Base-by-base conservation (phyloP, 2,797 vertebrate genomes). In the Enteromius viviparus region DNA sequence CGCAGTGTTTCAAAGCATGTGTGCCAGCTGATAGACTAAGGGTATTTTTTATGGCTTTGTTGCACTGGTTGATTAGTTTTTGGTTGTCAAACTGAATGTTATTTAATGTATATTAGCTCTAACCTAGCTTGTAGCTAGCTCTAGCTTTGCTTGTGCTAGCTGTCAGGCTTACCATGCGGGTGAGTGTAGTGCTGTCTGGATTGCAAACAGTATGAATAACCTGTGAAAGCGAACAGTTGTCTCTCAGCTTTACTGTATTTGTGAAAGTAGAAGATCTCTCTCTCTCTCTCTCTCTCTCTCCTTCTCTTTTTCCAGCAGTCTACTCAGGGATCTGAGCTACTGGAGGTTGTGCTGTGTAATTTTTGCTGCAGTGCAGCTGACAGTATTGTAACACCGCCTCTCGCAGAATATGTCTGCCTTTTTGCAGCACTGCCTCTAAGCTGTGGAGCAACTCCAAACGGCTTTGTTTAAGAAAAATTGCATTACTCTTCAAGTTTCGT, bases 321-420 rank as follows among this genome's bases (percentile, higher is more conserved):
- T 87, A 83, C 85, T 88, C 88, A 80, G 89, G 89, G 89, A 91
- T 92, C 92, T 91, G 92, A 90, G 84, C 87, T 91, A 90, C 91
- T 94, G 92, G 92, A 95, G 92, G 92, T 95, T 94, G 90, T 93
- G 93, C 93, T 92, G 92, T 93, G 93, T 93, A 94, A 94, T 94
- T 96, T 95, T 97, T 98, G 96, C 96, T 96, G 97, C 97, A 95
- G 94, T 95, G 95, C 95, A 97, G 96, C 96, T 96, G 95, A 92
- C 95, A 91, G 93, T 88, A 92, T 94, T 93, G 92, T 92, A 90
- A 91, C 91, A 88, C 90, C 78, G 88, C 91, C 90, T 91, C 91
- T 85, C 42, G 80, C 69, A 75, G 70, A 80, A 42, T 60, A 65
- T 80, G 75, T 89, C 78, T 85, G 83, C 80, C 65, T 85, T 91